phyloP scores from a whole-genome alignment of 30 jellyfish, hydroid and myxozoan genomes.

The Aurelia coerulea region DNA sequence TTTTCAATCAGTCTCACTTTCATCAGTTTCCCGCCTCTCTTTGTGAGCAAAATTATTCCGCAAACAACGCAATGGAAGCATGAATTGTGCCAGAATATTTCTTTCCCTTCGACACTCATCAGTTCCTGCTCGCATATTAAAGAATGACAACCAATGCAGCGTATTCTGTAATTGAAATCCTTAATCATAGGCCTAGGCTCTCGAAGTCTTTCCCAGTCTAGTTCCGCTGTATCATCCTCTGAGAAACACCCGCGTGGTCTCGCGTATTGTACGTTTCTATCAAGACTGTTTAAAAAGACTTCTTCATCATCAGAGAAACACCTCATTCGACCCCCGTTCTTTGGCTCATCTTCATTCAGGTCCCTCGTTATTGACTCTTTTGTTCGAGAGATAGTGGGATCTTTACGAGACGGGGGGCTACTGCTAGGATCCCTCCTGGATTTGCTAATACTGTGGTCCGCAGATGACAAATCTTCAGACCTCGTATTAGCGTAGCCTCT shows the following conservation, averaged over 20 bases:
- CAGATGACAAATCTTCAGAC: too few species aligned
- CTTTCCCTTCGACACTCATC: constrained; percentile 65
- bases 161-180: constrained; percentile 1
- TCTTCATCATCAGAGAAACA: constrained; percentile 53
- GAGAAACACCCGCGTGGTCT: constrained; percentile 37
- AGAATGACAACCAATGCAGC: constrained; percentile 53
- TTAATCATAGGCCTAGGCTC: constrained; percentile 34
- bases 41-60: constrained; percentile 35
- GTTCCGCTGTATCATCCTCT: constrained; percentile 27
- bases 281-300: background rate
- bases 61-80: constrained; percentile 71
- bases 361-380: too few species aligned
- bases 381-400: too few species aligned
- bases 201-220: constrained; percentile 20
- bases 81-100: constrained; percentile 53
- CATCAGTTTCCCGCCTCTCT: background rate
- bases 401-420: too few species aligned
- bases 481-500: too few species aligned
- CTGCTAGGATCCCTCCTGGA: too few species aligned
- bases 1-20: constrained; percentile 54
- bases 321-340: background rate
- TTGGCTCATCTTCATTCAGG: background rate
- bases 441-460: too few species aligned
- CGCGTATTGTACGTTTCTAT: background rate
- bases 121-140: constrained; percentile 32